Conservation (phyloP, 2,113 vertebrate species). For the Morone chrysops region DNA sequence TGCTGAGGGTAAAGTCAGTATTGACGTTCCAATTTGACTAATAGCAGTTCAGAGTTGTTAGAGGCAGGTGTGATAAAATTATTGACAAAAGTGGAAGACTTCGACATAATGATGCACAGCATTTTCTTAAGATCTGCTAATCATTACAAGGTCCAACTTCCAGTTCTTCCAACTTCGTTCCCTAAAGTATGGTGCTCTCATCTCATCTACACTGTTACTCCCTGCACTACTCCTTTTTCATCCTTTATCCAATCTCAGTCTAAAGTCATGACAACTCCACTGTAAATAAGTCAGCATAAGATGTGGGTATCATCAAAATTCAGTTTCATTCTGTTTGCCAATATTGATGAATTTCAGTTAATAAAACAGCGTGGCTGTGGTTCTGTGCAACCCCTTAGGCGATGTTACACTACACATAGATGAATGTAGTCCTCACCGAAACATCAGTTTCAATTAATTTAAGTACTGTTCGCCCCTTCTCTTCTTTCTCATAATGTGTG, state of each 20-base stretch:
- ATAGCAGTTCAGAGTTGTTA: conserved; percentile 12
- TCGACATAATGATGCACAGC: background rate
- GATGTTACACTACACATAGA: background rate
- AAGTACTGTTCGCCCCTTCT: background rate
- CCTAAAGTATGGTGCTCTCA: background rate
- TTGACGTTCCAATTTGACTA: conserved; percentile 34
- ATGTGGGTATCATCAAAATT: background rate
- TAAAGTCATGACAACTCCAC: conserved; percentile 18
- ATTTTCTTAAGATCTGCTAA: background rate
- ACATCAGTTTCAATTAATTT: background rate
- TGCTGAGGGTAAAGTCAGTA: background rate
- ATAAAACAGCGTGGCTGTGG: background rate
- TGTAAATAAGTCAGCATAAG: background rate
- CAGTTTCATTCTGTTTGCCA: background rate
- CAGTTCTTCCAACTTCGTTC: too few relatives aligned
- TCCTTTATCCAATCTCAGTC: conserved; percentile 4
- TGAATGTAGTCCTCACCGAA: conserved; percentile 29
- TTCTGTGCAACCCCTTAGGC: conserved; percentile 2
- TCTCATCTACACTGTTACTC: background rate
- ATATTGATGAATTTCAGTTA: background rate
- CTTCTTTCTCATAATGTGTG: background rate
- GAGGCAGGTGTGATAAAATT: conserved; percentile 25
- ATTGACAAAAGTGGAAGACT: conserved; percentile 6
- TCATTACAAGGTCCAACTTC: conserved; percentile 4
- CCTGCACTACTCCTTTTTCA: background rate